phyloP scores from a whole-genome alignment of 2,888 invertebrate genomes.

The Catotricha subobsoleta region DNA sequence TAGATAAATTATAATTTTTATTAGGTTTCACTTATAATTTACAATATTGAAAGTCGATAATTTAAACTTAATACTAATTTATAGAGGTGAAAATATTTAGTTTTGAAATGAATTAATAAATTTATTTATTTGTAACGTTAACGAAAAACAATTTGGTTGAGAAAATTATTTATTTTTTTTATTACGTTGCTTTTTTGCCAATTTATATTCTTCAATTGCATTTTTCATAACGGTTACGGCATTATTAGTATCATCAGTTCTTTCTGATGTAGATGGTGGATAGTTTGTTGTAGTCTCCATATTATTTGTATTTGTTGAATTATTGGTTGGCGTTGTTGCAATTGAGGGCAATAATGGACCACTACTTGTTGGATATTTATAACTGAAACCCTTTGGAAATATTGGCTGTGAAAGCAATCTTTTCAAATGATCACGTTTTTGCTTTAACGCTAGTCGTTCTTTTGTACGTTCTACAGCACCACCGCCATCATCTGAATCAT shows the following conservation, averaged over 20 bases:
- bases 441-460: slow-evolving; percentile 29
- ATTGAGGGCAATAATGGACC: slow-evolving; percentile 20
- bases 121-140: too few relatives aligned
- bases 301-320: slow-evolving; percentile 14
- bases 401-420: slow-evolving; percentile 38
- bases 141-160: too few relatives aligned
- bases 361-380: slow-evolving; percentile 32
- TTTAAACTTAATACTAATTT: too few relatives aligned
- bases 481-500: slow-evolving; percentile 24
- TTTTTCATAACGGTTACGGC: slow-evolving; percentile 39
- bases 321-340: slow-evolving; percentile 17
- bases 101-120: too few relatives aligned
- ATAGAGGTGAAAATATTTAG: too few relatives aligned
- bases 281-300: too few relatives aligned
- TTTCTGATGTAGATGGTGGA: background rate
- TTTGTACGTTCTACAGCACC: slow-evolving; percentile 15
- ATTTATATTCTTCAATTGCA: slow-evolving; percentile 26
- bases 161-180: too few relatives aligned
- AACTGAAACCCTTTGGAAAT: slow-evolving; percentile 50
- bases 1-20: too few relatives aligned
- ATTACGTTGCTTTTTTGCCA: slow-evolving; percentile 22
- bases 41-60: too few relatives aligned
- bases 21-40: too few relatives aligned
- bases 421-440: slow-evolving; percentile 35
- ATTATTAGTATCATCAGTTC: slow-evolving; percentile 17